phyloP scores from a whole-genome alignment of 2,888 invertebrate genomes.

The Oxycera nigricornis region DNA sequence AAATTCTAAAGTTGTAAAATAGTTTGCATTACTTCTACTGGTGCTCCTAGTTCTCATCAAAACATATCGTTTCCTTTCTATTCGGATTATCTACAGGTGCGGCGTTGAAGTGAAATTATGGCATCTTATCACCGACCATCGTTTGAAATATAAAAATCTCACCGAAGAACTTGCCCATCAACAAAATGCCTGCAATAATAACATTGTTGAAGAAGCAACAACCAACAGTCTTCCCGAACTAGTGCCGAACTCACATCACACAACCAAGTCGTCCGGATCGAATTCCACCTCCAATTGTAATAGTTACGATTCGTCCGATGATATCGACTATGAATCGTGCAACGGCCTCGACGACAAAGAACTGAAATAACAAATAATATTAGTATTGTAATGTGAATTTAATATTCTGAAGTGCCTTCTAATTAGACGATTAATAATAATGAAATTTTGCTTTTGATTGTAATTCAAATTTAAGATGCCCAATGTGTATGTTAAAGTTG shows the following conservation, averaged over 20 bases:
- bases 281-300: slow-evolving; percentile 44
- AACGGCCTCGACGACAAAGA: slow-evolving; percentile 49
- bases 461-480: too few species aligned
- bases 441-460: not conserved
- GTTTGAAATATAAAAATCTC: slow-evolving; percentile 53
- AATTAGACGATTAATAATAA: slow-evolving; percentile 14
- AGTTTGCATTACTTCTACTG: too few species aligned
- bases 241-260: slow-evolving; percentile 17
- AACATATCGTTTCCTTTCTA: too few species aligned
- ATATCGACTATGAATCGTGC: slow-evolving; percentile 58
- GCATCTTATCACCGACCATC: slow-evolving; percentile 76
- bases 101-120: slow-evolving; percentile 86
- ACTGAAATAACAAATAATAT: not conserved
- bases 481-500: not conserved
- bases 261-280: slow-evolving; percentile 40
- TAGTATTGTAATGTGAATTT: slow-evolving; percentile 6
- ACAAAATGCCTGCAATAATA: slow-evolving; percentile 16
- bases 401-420: slow-evolving; percentile 40
- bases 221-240: slow-evolving; percentile 40
- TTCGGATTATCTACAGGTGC: slow-evolving; percentile 73
- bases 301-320: slow-evolving; percentile 45
- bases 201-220: slow-evolving; percentile 44
- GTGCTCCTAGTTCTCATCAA: too few species aligned
- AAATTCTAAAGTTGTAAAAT: too few species aligned
- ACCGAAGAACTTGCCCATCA: slow-evolving; percentile 47